Percentiles rank a stretch among this genome's conserved stretches.
Evolutionary conservation across 2,113 vertebrate genomes (phyloP).

Genomic region (Catagonus wagneri): DNA sequence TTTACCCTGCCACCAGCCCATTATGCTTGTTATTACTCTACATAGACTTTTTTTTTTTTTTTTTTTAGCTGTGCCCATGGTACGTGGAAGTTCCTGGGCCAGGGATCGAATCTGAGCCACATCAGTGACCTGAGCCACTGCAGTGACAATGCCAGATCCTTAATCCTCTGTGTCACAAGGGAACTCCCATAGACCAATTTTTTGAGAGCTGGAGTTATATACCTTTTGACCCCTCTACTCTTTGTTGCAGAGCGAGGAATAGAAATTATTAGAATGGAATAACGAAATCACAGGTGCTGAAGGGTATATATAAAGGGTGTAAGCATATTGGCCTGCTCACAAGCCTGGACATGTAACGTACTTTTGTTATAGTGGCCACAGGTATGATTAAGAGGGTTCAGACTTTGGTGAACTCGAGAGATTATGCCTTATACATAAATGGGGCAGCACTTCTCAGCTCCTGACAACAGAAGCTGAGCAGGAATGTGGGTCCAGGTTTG

Average conservation of each 20-base stretch:
- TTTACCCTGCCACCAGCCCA: not conserved
- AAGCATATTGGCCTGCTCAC: not conserved
- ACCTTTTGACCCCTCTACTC: not conserved
- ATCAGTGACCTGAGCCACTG: no score
- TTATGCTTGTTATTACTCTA: not conserved
- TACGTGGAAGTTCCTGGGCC: not conserved
- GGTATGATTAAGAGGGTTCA: not conserved
- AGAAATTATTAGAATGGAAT: slow-evolving; percentile 3
- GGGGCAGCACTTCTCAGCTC: not conserved
- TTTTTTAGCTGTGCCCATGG: not conserved
- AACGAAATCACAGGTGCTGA: not conserved
- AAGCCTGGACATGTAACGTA: not conserved
- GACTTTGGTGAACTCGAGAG: not conserved
- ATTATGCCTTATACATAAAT: not conserved
- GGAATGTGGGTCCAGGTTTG: not conserved
- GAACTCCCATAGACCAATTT: not conserved
- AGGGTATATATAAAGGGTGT: not conserved
- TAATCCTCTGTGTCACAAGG: not conserved
- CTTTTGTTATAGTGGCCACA: not conserved
- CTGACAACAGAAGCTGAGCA: not conserved
- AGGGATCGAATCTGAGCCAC: rapidly evolving
- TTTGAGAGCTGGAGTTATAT: not conserved
- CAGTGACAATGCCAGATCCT: no score
- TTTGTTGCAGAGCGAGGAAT: not conserved
- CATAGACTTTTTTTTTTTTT: not conserved